Evolutionary conservation across 2,888 invertebrate species (phyloP).

Genomic region (Cynaeus angustus): DNA sequence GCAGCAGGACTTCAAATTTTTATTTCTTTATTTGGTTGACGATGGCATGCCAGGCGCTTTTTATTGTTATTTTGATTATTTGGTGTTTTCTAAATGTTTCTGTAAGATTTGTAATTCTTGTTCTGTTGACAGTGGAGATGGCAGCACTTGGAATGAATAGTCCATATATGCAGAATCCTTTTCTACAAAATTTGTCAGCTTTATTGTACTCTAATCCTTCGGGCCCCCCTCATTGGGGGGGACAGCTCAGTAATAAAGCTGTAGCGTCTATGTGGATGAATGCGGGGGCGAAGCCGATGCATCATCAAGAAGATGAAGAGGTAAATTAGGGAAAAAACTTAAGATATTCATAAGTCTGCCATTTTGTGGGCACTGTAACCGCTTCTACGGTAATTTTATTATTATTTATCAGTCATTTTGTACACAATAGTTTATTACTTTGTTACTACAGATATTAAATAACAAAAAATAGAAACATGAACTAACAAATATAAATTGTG

Average conservation of each 20-base stretch:
- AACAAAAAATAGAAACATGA: too few species aligned
- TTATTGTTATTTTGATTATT: conserved; percentile 35
- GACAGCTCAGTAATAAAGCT: conserved; percentile 72
- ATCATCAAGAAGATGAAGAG: conserved; percentile 69
- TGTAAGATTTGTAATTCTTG: conserved; percentile 4
- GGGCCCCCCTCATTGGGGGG: conserved; percentile 65
- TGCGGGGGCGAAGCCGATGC: conserved; percentile 64
- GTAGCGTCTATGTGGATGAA: conserved; percentile 78
- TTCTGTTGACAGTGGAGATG: conserved; percentile 76
- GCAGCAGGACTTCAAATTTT: conserved; percentile 30
- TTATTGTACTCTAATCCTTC: conserved; percentile 64
- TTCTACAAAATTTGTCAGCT: conserved; percentile 67
- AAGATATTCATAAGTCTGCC: too few species aligned
- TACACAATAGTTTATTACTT: too few species aligned
- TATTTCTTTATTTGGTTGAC: conserved; percentile 23
- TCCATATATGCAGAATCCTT: conserved; percentile 68
- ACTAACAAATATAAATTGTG: too few species aligned
- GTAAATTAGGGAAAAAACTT: too few species aligned
- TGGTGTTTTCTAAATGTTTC: background rate
- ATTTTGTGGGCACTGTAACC: too few species aligned
- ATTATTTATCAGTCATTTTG: too few species aligned
- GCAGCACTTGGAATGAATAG: conserved; percentile 74
- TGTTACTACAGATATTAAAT: too few species aligned
- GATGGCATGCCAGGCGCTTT: conserved; percentile 34
- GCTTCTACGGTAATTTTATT: too few species aligned